Percentiles rank a stretch among this genome's conserved stretches.
phyloP scores from a whole-genome alignment of 2,797 vertebrate species.

The Acrossocheilus fasciatus region DNA sequence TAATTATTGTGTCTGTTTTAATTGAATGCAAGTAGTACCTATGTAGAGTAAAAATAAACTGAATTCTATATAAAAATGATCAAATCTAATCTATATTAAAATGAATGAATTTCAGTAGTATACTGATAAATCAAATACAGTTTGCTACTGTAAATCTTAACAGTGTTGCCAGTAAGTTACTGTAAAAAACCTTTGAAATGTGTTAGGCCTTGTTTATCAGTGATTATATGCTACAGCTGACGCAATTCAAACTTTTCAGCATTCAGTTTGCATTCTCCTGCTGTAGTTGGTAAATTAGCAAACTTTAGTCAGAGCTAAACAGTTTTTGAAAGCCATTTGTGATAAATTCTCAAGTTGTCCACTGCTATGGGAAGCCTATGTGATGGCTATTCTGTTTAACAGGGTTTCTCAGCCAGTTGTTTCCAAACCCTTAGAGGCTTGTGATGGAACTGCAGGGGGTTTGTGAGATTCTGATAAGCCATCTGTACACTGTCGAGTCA shows the following conservation, averaged over 20 bases:
- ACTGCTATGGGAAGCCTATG: not conserved
- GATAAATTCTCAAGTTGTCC: not conserved
- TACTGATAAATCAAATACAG: no score
- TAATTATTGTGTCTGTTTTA: no score
- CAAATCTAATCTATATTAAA: no score
- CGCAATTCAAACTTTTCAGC: not conserved
- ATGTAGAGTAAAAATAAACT: no score
- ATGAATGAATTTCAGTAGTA: no score
- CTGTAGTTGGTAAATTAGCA: not conserved
- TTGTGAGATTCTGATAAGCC: not conserved
- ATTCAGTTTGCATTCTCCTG: not conserved
- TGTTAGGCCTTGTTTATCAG: not conserved
- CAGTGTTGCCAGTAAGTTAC: no score
- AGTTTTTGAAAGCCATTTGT: slow-evolving; percentile 9
- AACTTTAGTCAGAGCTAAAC: not conserved
- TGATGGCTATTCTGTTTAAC: slow-evolving; percentile 7
- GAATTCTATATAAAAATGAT: no score
- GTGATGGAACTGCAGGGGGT: slow-evolving; percentile 3
- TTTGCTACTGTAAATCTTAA: no score
- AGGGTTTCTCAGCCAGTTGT: slow-evolving; percentile 10
- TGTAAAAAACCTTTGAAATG: no score
- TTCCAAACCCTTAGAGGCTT: slow-evolving; percentile 3
- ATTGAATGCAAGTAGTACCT: no score
- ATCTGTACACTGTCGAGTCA: slow-evolving; percentile 9
- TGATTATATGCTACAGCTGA: not conserved